A percentile compares a stretch with the other conserved stretches of the same genome.
Evolutionary conservation across 2,888 invertebrate species (phyloP).

Genomic region (Drosophila borealis): DNA sequence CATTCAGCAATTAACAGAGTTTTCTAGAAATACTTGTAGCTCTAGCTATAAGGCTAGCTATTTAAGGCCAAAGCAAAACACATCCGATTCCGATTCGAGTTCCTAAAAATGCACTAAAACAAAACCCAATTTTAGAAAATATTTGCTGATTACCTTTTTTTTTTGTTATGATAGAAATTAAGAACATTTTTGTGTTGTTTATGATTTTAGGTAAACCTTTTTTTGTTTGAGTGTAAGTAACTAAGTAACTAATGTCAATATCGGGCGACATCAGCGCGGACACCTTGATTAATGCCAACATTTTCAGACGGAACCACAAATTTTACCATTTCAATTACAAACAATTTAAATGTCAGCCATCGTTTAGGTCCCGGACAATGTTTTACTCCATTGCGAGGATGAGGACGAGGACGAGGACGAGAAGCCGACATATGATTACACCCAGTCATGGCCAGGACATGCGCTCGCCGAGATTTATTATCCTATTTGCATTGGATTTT

Average conservation of each 20-base stretch:
- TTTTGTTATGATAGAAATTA: too few species aligned
- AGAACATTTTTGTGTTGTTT: too few species aligned
- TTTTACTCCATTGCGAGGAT: constrained; percentile 4
- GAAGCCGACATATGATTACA: constrained; percentile 8
- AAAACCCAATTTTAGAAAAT: too few species aligned
- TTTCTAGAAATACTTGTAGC: too few species aligned
- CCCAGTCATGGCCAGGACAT: neutral
- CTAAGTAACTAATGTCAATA: neutral
- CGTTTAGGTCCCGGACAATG: constrained; percentile 35
- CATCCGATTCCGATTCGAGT: too few species aligned
- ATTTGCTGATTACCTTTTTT: too few species aligned
- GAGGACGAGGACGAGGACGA: constrained; percentile 10
- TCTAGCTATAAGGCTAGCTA: too few species aligned
- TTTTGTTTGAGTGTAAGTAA: neutral
- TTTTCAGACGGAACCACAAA: constrained; percentile 50
- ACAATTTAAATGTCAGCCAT: constrained; percentile 58
- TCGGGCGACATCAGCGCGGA: neutral
- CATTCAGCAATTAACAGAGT: too few species aligned
- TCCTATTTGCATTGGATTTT: neutral
- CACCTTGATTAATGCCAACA: constrained; percentile 46
- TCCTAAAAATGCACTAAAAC: too few species aligned
- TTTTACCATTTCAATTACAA: constrained; percentile 68
- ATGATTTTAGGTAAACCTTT: neutral
- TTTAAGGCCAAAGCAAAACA: too few species aligned
- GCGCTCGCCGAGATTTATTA: neutral